Evolutionary conservation across 2,113 vertebrate genomes (phyloP), one percentile per base, ranked within the genome.

Genomic region (Oostethus manadensis): DNA sequence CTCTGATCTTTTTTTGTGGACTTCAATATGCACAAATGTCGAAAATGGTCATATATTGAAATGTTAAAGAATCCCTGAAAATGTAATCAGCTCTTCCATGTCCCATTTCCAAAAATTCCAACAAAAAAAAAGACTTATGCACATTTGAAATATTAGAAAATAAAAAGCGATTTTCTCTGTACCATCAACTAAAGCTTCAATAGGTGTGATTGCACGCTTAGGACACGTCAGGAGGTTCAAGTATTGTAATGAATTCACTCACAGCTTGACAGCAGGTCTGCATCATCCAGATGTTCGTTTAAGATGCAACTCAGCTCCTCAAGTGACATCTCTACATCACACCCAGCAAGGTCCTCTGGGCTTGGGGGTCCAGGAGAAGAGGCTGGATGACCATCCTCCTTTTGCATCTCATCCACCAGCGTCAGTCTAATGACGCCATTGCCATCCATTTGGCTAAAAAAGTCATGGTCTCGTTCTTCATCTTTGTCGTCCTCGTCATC

Each of bases 361-460:
- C 3, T 57, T 5, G 48, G 16, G 20, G 74, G 68, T 78, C 20
- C 79, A 0, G 61, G 57, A 38, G 64, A 77, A 66, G 70, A 51
- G 2, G 45, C 40, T 8, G 51, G 47, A 1, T 49, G 15, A 49
- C 20, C 33, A 21, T 58, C 21, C 3, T n/a, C 22, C 51, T 15
- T 63, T 61, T 26, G 33, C 43, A 14, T 67, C 63, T 35, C 60
- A 18, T 51, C 29, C 33, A 26, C 49, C 10, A 83, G 22, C 22
- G 74, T 70, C 46, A 90, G 56, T 7, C 91, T 77, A 3, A 91
- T 91, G 68, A 91, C 84, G 49, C 92, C 91, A 3, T 90, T 83
- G 58, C 89, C 79, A 6, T 92, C 88, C 90, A 91, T 87, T 17
- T 74, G 79, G 49, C 56, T 73, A 21, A 66, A 54, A 47, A 91